Percentiles rank a stretch among this genome's conserved stretches.
Conservation (phyloP, 2,113 vertebrate genomes). For the Corythoichthys haematopterus region DNA sequence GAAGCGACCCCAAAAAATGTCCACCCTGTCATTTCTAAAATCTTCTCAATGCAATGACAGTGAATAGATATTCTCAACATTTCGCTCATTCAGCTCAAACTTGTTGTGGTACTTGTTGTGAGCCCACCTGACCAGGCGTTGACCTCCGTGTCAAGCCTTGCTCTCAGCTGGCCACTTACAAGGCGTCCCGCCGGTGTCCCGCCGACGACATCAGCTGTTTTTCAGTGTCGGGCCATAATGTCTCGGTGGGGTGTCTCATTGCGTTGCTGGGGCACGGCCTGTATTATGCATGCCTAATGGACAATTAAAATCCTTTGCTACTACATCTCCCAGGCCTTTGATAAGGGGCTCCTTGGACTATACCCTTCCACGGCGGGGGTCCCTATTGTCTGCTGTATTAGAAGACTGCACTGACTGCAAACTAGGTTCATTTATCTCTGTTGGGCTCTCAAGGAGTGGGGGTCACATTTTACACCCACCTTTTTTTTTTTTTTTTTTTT, state of each 20-base stretch:
- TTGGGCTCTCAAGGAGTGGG: conserved; percentile 69
- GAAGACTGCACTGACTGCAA: conserved; percentile 85
- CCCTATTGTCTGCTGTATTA: conserved; percentile 88
- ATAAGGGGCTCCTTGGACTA: conserved; percentile 79
- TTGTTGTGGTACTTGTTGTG: conserved; percentile 18
- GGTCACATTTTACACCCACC: conserved; percentile 62
- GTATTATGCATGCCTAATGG: conserved; percentile 96
- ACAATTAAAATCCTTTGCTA: conserved; percentile 92
- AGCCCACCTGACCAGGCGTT: conserved; percentile 71
- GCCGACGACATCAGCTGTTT: conserved; percentile 97
- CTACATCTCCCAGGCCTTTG: conserved; percentile 80
- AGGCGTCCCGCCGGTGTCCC: conserved; percentile 84
- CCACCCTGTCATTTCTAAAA: too few relatives aligned
- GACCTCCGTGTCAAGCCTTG: conserved; percentile 55
- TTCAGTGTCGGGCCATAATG: conserved; percentile 84
- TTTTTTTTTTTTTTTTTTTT: conserved; percentile 30
- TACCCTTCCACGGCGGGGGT: conserved; percentile 75
- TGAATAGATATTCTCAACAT: too few relatives aligned
- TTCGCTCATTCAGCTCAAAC: conserved; percentile 10
- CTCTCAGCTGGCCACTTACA: conserved; percentile 82
- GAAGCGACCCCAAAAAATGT: too few relatives aligned
- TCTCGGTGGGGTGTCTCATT: conserved; percentile 80
- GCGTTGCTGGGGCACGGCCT: conserved; percentile 88
- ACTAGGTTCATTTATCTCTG: conserved; percentile 86
- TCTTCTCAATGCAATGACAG: too few relatives aligned